Conservation (phyloP, 2,797 vertebrate genomes). For the Chromis chromis region DNA sequence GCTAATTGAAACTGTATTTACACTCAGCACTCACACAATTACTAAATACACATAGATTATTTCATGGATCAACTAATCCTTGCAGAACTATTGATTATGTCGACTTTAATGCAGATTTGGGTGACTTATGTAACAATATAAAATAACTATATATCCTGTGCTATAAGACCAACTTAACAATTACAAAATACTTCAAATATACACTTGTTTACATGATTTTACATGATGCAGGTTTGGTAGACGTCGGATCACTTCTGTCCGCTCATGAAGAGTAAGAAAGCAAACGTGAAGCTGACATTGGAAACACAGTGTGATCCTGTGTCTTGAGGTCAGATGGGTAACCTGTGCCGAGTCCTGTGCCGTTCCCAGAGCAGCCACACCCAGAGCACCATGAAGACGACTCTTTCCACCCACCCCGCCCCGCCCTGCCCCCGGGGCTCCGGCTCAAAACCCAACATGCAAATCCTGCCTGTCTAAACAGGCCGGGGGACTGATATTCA, state of each 20-base stretch:
- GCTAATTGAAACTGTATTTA: conserved; percentile 22
- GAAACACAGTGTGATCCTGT: conserved; percentile 18
- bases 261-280: not conserved
- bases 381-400: conserved; percentile 66
- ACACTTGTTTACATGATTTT: not conserved
- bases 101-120: not conserved
- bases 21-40: not conserved
- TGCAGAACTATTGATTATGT: not conserved
- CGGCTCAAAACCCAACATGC: conserved; percentile 73
- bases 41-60: not conserved
- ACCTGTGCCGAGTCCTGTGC: conserved; percentile 41
- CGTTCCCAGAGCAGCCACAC: conserved; percentile 69
- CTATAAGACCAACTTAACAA: too few species aligned
- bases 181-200: too few species aligned
- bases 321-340: conserved; percentile 50
- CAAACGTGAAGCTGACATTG: not conserved
- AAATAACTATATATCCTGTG: too few species aligned
- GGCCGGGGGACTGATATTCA: conserved; percentile 70
- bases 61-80: too few species aligned
- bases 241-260: conserved; percentile 1
- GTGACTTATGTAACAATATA: not conserved
- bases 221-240: not conserved
- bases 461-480: conserved; percentile 79
- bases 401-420: conserved; percentile 50
- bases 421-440: conserved; percentile 59